These are phyloP conservation scores for Cavia aperea DNA, from an alignment of 2,113 vertebrate genomes.

Conservation along the genomic window DNA sequence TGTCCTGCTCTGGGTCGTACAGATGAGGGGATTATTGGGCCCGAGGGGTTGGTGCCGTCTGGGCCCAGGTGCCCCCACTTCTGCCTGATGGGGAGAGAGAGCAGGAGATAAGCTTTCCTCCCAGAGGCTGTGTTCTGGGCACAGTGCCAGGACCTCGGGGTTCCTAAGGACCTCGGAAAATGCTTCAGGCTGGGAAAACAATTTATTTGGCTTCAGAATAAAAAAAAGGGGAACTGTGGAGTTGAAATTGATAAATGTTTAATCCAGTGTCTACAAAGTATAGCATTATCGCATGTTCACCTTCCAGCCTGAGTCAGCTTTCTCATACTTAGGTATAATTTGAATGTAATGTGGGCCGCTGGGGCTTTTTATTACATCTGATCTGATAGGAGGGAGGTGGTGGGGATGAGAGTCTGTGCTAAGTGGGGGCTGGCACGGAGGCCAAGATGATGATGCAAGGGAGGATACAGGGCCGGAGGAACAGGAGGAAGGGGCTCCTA, in stretches of 20 bases:
- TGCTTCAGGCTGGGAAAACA: slow-evolving; percentile 53
- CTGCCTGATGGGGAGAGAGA: fast-evolving
- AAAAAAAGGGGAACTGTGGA: slow-evolving; percentile 36
- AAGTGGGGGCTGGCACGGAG: fast-evolving
- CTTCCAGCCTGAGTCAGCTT: not conserved
- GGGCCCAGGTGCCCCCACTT: not conserved
- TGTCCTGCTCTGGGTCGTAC: not conserved
- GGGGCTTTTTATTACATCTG: not conserved
- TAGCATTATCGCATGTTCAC: slow-evolving; percentile 36
- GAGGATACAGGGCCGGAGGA: not conserved
- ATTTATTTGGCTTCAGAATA: slow-evolving; percentile 59
- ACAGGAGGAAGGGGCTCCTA: not conserved
- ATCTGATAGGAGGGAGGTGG: not conserved
- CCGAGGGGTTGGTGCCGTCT: not conserved
- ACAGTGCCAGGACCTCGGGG: slow-evolving; percentile 41
- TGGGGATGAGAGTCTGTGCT: not conserved
- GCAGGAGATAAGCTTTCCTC: fast-evolving
- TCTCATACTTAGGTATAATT: not conserved
- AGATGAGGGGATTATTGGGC: not conserved
- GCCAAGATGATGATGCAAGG: not conserved
- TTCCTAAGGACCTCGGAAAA: slow-evolving; percentile 36
- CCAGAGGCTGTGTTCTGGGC: slow-evolving; percentile 12
- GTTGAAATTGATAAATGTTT: slow-evolving; percentile 60
- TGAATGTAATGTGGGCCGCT: not conserved
- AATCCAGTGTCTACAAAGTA: slow-evolving; percentile 52